Conservation (phyloP, 2,888 invertebrate genomes). For the Morpho helenor region DNA sequence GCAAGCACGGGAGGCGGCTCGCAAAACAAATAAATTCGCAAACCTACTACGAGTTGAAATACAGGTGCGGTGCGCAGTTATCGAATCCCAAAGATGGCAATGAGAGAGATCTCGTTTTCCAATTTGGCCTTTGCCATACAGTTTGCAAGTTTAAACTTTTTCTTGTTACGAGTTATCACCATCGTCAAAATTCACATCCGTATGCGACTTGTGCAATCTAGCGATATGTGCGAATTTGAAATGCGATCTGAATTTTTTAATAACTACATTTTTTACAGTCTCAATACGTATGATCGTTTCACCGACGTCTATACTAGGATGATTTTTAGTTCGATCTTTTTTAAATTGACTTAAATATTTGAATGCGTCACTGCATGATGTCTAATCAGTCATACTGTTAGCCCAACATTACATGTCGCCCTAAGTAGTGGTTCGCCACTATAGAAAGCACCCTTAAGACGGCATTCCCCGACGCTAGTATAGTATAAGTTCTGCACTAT, state of each 20-base stretch:
- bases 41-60: conserved; percentile 18
- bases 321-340: too few species aligned
- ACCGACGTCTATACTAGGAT: too few species aligned
- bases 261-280: too few species aligned
- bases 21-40: conserved; percentile 26
- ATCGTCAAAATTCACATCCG: conserved; percentile 17
- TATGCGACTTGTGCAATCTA: conserved; percentile 15
- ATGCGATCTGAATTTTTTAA: conserved; percentile 4
- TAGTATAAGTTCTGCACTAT: too few species aligned
- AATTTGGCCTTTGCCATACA: conserved; percentile 39
- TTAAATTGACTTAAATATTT: not conserved
- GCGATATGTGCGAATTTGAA: conserved; percentile 9
- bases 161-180: conserved; percentile 22
- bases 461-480: too few species aligned
- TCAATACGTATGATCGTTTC: too few species aligned
- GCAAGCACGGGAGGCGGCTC: conserved; percentile 14
- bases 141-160: conserved; percentile 30
- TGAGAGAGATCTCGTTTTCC: conserved; percentile 51
- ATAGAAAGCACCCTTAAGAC: too few species aligned
- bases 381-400: not conserved
- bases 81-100: conserved; percentile 43
- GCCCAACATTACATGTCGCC: too few species aligned
- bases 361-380: not conserved
- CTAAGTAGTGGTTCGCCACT: too few species aligned
- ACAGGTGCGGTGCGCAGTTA: conserved; percentile 28